phyloP scores from a whole-genome alignment of 2,888 invertebrate species.

The Dysmachus trigonus region DNA sequence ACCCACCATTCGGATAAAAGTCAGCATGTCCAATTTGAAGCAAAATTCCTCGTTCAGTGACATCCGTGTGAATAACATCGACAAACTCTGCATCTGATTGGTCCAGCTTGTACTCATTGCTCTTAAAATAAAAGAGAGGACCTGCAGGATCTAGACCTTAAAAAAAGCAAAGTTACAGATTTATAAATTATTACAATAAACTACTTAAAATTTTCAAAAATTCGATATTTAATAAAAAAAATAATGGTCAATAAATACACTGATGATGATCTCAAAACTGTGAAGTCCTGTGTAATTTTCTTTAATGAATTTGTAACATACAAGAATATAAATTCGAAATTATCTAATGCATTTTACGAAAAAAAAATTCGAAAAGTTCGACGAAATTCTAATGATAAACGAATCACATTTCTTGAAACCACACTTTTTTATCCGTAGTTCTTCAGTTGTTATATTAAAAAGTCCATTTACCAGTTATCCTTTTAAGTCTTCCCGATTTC shows the following conservation, averaged over 20 bases:
- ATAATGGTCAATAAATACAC: no score
- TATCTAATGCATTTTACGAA: no score
- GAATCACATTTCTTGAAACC: no score
- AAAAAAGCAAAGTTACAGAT: not conserved
- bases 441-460: not conserved
- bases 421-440: no score
- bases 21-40: conserved; percentile 68
- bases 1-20: conserved; percentile 70
- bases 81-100: conserved; percentile 70
- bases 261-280: no score
- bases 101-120: conserved; percentile 66
- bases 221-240: no score
- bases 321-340: no score
- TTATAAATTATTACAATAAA: not conserved
- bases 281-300: no score
- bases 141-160: conserved; percentile 74
- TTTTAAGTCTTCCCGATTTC: conserved; percentile 63
- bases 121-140: conserved; percentile 69
- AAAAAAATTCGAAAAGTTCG: no score
- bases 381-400: no score
- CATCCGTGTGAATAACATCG: conserved; percentile 73
- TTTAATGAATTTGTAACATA: no score
- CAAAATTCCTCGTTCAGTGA: conserved; percentile 68
- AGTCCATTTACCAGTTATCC: conserved; percentile 67
- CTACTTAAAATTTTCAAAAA: no score